Evolutionary conservation across 2,113 vertebrate species (phyloP).

Genomic region (Dicaeum eximium): DNA sequence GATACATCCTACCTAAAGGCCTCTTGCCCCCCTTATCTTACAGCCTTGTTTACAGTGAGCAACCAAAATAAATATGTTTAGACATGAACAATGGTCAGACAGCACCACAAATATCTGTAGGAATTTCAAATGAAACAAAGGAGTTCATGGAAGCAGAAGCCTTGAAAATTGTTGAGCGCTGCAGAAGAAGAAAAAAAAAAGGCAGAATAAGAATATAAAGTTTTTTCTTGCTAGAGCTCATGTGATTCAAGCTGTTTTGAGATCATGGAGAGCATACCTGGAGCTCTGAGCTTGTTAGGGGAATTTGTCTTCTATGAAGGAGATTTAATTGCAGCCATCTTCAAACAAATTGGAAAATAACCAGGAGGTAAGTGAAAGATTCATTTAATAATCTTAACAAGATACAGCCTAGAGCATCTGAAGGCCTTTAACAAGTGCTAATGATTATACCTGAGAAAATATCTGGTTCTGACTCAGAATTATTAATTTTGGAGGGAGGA

Average conservation of each 20-base stretch:
- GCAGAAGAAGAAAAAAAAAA: neutral
- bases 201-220: neutral
- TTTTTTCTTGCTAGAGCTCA: neutral
- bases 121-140: neutral
- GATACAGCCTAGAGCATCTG: slow-evolving; percentile 14
- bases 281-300: neutral
- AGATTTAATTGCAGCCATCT: slow-evolving; percentile 45
- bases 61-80: neutral
- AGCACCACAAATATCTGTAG: neutral
- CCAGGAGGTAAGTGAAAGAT: slow-evolving; percentile 43
- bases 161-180: neutral
- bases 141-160: neutral
- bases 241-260: neutral
- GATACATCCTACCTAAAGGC: neutral
- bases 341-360: slow-evolving; percentile 61
- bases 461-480: slow-evolving; percentile 25
- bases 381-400: slow-evolving; percentile 50
- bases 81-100: neutral
- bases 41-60: neutral
- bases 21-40: neutral
- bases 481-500: neutral
- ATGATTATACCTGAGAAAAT: slow-evolving; percentile 50
- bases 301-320: slow-evolving; percentile 28
- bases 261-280: neutral
- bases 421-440: slow-evolving; percentile 45